Conservation (phyloP, 2,888 invertebrate species). For the Drosophila testacea region DNA sequence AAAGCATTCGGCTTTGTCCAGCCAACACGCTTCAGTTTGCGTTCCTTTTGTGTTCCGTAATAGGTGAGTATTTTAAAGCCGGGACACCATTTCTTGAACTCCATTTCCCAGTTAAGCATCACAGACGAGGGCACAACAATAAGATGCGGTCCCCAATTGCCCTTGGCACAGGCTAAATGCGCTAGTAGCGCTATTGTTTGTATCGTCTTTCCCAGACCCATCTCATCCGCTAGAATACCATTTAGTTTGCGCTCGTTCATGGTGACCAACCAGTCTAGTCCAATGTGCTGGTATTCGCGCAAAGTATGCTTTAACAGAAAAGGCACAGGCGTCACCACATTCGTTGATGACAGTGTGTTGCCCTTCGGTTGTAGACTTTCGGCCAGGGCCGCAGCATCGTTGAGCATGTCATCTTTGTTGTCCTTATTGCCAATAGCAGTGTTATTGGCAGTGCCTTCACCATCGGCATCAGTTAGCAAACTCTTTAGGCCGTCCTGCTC, state of each 20-base stretch:
- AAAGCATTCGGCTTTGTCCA: slow-evolving; percentile 99
- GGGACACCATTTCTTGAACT: slow-evolving; percentile 99
- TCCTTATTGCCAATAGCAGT: slow-evolving; percentile 37
- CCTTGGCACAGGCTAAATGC: slow-evolving; percentile 94
- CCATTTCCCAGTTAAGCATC: slow-evolving; percentile 99
- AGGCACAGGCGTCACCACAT: slow-evolving; percentile 97
- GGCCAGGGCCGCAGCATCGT: slow-evolving; percentile 96
- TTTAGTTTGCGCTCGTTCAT: slow-evolving; percentile 98
- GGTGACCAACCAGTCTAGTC: slow-evolving; percentile 98
- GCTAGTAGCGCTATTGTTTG: slow-evolving; percentile 98
- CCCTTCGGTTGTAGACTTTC: slow-evolving; percentile 99
- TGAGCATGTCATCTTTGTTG: slow-evolving; percentile 90
- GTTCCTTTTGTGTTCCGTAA: slow-evolving; percentile 98
- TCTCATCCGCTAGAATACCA: slow-evolving; percentile 98
- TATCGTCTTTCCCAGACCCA: slow-evolving; percentile 98
- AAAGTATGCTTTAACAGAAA: slow-evolving; percentile 95
- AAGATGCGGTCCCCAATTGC: slow-evolving; percentile 99
- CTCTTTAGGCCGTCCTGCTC: slow-evolving; percentile 87
- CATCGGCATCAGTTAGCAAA: slow-evolving; percentile 82
- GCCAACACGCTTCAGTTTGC: slow-evolving; percentile 95
- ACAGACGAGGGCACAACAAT: slow-evolving; percentile 99
- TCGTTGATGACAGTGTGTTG: slow-evolving; percentile 97
- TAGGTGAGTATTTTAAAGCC: slow-evolving; percentile 99
- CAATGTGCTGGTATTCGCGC: slow-evolving; percentile 97
- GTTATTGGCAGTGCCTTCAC: slow-evolving; percentile 31